Evolutionary conservation across 2,888 invertebrate species (phyloP), one percentile per base, ranked within the genome.

Genomic region (Andrena fulva): DNA sequence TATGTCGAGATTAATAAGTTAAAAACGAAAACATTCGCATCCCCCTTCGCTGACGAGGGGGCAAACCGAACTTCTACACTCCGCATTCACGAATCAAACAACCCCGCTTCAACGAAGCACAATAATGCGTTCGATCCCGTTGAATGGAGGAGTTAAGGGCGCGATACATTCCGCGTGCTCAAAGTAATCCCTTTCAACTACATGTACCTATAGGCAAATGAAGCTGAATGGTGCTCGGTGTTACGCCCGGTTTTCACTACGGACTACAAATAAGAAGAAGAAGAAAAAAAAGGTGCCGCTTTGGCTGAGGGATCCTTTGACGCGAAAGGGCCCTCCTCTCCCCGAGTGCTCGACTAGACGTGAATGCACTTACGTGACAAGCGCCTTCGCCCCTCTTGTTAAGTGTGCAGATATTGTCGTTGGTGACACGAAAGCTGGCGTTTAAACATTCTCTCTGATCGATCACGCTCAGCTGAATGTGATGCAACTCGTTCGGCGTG

Each of bases 381-480:
- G 96, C 96, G 0, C 96, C 96, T 93, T 96, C 95, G 0, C 96
- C 96, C 62, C 91, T 90, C 88, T 94, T 95, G 42, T 95, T 95
- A 20, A 95, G 92, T 0, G 96, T 95, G 88, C 96, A 96, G 85
- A 96, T 95, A 90, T 96, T 95, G 0, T 94, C 91, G 4, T 94
- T 94, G 85, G 92, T 94, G 0, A 96, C 94, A 0, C 94, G 94
- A 85, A 95, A 94, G 84, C 95, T 94, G 10, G 89, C 84, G 20
- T 73, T 90, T 89, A 94, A 94, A 67, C 94, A 93, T 4, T 91
- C 85, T 80, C 94, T 94, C 88, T 96, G 96, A 8, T 92, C 90
- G 33, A 94, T 94, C 29, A 95, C 94, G 72, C 94, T 95, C 20
- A 96, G 89, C 0, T 94, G 92, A 72, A 96, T 95, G 90, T 94